Evolutionary conservation across 2,113 vertebrate species (phyloP), one percentile per base, ranked within the genome.

Genomic region (Boulengeromyrus knoepffleri): DNA sequence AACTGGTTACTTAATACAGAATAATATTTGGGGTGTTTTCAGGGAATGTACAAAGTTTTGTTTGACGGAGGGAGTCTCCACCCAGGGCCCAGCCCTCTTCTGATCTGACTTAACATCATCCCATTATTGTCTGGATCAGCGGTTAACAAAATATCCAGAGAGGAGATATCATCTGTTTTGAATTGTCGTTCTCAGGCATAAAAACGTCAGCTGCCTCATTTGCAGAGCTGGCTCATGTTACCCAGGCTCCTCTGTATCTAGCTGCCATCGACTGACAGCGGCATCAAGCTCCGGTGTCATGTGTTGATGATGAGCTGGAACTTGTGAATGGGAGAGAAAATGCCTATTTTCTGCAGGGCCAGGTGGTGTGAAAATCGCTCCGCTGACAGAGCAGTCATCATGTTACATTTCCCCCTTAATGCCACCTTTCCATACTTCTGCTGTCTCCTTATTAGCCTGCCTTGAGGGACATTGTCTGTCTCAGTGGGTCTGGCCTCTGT

Each of bases 121-220:
- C 74, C 24, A 12, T 46, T 47, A 86, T 50, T 49, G 84, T 86
- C 46, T 10, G 84, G 21, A 50, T 45, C 39, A 21, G 21, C 83
- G 21, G 19, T 45, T 85, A 49, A 12, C 83, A 85, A 80, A 39
- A 80, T 80, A 80, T 42, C 74, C 83, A 47, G 42, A 49, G 84
- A 49, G 19, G 10, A 50, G 84, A 27, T 15, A 49, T 86, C 84
- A 86, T 86, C 84, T 86, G 84, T 86, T 86, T 86, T 50, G 84
- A 50, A 86, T 86, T 50, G 45, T 86, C 46, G 24, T 50, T 86
- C 46, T 85, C 24, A 49, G n/a, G 46, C 46, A 24, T 49, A 5
- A 27, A 9, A 47, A 50, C n/a, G 47, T 45, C 83, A 85, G 21
- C 19, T 24, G 47, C 47, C 45, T 45, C 45, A 6, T 50, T 49